Percentiles rank a stretch among this genome's conserved stretches.
These are phyloP conservation scores for Corythaeola cristata DNA, from an alignment of 2,113 vertebrate genomes.

Conservation along the genomic window DNA sequence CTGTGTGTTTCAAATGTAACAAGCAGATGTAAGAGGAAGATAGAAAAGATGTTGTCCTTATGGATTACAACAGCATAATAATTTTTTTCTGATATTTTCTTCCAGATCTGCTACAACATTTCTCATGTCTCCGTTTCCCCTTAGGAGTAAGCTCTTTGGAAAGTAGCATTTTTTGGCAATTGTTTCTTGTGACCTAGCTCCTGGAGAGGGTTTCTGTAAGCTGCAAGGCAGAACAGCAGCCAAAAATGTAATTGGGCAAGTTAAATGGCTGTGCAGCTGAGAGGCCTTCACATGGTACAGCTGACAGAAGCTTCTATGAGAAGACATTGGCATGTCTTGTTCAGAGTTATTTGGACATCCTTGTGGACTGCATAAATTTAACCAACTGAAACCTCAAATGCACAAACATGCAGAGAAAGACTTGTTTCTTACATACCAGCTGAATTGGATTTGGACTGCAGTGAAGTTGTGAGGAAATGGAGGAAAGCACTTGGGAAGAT, in stretches of 20 bases:
- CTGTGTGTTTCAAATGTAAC: not conserved
- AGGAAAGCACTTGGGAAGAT: not conserved
- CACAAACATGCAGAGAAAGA: not conserved
- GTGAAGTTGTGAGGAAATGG: not conserved
- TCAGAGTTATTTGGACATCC: not conserved
- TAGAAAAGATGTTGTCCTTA: not conserved
- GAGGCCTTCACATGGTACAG: not conserved
- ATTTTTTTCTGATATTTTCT: not conserved
- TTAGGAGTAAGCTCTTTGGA: not conserved
- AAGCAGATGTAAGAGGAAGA: not conserved
- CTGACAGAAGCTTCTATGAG: not conserved
- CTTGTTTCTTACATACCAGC: not conserved
- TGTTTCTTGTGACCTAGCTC: not conserved
- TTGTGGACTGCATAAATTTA: not conserved
- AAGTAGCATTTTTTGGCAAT: not conserved
- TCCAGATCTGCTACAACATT: not conserved
- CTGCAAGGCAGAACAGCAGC: not conserved
- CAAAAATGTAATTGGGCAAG: not conserved
- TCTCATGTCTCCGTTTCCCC: not conserved
- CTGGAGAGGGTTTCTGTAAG: not conserved
- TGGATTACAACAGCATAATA: not conserved
- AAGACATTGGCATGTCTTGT: not conserved
- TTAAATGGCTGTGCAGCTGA: slow-evolving; percentile 11
- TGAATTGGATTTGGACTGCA: not conserved
- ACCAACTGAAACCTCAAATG: not conserved